Conservation (phyloP, 2,888 invertebrate genomes). For the Oeneis ivallda region DNA sequence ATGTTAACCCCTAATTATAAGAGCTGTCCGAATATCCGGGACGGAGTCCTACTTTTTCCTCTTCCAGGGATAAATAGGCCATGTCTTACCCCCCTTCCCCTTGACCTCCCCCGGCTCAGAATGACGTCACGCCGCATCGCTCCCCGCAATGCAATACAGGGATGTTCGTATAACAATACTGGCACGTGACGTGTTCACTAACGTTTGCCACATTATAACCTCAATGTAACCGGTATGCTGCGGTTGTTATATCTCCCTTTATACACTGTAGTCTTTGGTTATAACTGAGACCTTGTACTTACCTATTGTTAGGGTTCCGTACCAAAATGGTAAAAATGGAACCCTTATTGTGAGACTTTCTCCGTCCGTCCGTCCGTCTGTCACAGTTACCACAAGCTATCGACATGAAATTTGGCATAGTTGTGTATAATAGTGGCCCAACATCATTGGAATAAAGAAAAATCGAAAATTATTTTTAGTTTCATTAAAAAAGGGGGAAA, state of each 20-base stretch:
- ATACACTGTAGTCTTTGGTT: no score
- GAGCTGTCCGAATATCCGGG: constrained; percentile 46
- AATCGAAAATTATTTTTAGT: no score
- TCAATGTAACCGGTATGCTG: neutral
- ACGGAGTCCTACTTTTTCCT: constrained; percentile 44
- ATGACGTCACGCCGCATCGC: constrained; percentile 39
- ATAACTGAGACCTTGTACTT: no score
- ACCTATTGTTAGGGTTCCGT: no score
- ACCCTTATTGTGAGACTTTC: no score
- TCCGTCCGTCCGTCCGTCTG: no score
- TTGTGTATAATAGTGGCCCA: no score
- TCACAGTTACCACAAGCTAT: no score
- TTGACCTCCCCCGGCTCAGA: constrained; percentile 43
- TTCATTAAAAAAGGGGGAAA: no score
- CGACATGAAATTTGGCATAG: no score
- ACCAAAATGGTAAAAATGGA: no score
- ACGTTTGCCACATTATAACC: constrained; percentile 12
- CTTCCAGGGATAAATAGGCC: constrained; percentile 55
- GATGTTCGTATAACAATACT: constrained; percentile 27
- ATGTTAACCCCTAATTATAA: constrained; percentile 33
- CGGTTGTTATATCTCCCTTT: neutral
- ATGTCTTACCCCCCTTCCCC: constrained; percentile 39
- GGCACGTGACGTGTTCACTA: constrained; percentile 19
- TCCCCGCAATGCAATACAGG: constrained; percentile 45
- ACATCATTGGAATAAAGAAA: no score